phyloP scores from a whole-genome alignment of 2,797 vertebrate genomes.

The Sebastes glaucus region DNA sequence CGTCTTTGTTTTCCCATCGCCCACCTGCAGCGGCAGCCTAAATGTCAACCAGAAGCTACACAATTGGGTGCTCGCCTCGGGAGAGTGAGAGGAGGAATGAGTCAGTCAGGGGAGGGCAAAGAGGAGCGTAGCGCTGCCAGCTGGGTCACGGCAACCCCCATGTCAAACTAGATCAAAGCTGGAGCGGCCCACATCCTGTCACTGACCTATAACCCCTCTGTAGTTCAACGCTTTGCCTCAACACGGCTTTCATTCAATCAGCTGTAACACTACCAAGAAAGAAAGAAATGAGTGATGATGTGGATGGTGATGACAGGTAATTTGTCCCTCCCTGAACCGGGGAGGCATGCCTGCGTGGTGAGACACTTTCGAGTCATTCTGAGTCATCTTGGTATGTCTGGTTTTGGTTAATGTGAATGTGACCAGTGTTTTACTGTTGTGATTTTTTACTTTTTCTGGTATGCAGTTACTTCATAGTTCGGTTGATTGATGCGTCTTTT shows the following conservation, averaged over 20 bases:
- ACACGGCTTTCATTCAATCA: constrained; percentile 45
- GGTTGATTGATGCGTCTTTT: not conserved
- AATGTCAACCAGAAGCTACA: constrained; percentile 67
- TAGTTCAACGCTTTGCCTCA: constrained; percentile 45
- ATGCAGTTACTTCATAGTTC: not conserved
- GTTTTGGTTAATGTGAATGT: constrained; percentile 33
- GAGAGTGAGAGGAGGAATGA: constrained; percentile 53
- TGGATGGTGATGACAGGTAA: constrained; percentile 18
- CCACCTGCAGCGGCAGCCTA: constrained; percentile 57
- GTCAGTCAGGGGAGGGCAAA: constrained; percentile 44
- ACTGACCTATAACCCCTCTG: constrained; percentile 69
- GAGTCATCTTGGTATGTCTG: constrained; percentile 48
- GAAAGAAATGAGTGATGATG: constrained; percentile 27
- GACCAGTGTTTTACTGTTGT: constrained; percentile 20
- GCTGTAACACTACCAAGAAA: not conserved
- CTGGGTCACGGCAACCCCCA: constrained; percentile 74
- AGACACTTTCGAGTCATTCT: constrained; percentile 41
- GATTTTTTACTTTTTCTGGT: not conserved
- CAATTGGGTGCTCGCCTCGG: constrained; percentile 30
- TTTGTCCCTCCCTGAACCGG: not conserved
- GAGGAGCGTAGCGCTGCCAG: constrained; percentile 54
- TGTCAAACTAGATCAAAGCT: constrained; percentile 69
- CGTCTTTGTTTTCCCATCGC: constrained; percentile 30
- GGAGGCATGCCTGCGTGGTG: constrained; percentile 27
- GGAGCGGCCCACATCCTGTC: constrained; percentile 75